A percentile compares a stretch with the other conserved stretches of the same genome.
phyloP scores from a whole-genome alignment of 2,888 invertebrate species.

The Ametastegia equiseti region DNA sequence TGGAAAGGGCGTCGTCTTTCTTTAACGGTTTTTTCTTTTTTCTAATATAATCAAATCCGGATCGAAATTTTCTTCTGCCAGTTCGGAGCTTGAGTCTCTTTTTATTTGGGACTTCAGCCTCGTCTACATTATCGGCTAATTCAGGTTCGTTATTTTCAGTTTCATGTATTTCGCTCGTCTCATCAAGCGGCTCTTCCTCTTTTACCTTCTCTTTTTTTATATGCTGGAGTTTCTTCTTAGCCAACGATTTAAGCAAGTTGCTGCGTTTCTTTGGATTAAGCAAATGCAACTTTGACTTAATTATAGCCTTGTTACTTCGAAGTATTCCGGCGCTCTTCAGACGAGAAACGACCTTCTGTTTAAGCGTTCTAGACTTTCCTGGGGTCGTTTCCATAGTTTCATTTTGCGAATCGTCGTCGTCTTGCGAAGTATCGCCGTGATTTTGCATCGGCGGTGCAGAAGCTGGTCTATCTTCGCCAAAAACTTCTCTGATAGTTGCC shows the following conservation, averaged over 20 bases:
- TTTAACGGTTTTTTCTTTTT: slow-evolving; percentile 89
- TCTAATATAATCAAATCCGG: slow-evolving; percentile 92
- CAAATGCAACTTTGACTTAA: slow-evolving; percentile 71
- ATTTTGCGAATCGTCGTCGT: slow-evolving; percentile 72
- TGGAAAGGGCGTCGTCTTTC: slow-evolving; percentile 76
- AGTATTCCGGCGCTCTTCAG: slow-evolving; percentile 71
- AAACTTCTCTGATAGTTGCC: slow-evolving; percentile 89
- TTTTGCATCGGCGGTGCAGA: slow-evolving; percentile 87
- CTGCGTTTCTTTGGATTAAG: slow-evolving; percentile 67
- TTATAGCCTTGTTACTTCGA: slow-evolving; percentile 71
- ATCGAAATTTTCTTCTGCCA: slow-evolving; percentile 87
- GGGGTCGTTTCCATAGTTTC: slow-evolving; percentile 61
- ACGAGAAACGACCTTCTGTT: slow-evolving; percentile 69
- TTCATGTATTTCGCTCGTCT: slow-evolving; percentile 67
- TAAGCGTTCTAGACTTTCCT: slow-evolving; percentile 60
- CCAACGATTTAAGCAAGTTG: slow-evolving; percentile 68
- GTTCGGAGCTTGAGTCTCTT: slow-evolving; percentile 82
- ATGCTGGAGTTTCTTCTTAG: slow-evolving; percentile 66
- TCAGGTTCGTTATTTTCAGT: slow-evolving; percentile 60
- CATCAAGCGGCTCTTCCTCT: slow-evolving; percentile 71
- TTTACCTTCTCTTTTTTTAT: slow-evolving; percentile 68
- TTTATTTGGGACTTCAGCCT: slow-evolving; percentile 71
- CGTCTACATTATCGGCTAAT: slow-evolving; percentile 58
- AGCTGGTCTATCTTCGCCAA: slow-evolving; percentile 88
- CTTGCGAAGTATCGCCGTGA: slow-evolving; percentile 72